These are phyloP conservation scores for Drosophila merina DNA, from an alignment of 2,888 invertebrate genomes.

Conservation along the genomic window DNA sequence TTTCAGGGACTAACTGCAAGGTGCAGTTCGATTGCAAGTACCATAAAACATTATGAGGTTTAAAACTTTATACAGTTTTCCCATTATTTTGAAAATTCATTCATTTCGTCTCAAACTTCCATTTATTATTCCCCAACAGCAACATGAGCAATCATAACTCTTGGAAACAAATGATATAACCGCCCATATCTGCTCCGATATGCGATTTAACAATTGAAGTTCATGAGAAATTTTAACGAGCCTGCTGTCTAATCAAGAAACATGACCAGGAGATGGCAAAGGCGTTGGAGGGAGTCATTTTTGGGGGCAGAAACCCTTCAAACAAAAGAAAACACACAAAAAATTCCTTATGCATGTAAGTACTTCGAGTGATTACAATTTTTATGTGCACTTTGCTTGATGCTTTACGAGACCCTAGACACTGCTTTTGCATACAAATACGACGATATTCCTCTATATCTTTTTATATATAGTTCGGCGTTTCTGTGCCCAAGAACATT, in stretches of 20 bases:
- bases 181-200: conserved; percentile 38
- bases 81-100: conserved; percentile 22
- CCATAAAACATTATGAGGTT: background rate
- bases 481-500: conserved; percentile 22
- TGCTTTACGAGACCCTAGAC: conserved; percentile 62
- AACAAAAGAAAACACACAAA: conserved; percentile 21
- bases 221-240: conserved; percentile 66
- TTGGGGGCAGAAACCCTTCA: conserved; percentile 1
- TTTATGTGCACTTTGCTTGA: conserved; percentile 66
- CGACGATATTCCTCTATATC: conserved; percentile 5
- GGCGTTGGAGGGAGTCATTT: background rate
- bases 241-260: conserved; percentile 48
- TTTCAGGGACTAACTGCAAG: background rate
- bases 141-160: conserved; percentile 35
- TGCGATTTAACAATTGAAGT: conserved; percentile 55
- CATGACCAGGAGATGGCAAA: conserved; percentile 10
- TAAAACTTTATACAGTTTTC: background rate
- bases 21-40: background rate
- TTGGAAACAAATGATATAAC: conserved; percentile 16
- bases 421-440: conserved; percentile 70
- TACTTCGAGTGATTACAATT: conserved; percentile 65
- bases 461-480: background rate
- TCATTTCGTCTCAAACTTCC: conserved; percentile 13
- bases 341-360: conserved; percentile 63
- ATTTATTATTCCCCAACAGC: conserved; percentile 8